These are phyloP conservation scores for Ips nitidus DNA, from an alignment of 1,140 invertebrate species.

Conservation along the genomic window DNA sequence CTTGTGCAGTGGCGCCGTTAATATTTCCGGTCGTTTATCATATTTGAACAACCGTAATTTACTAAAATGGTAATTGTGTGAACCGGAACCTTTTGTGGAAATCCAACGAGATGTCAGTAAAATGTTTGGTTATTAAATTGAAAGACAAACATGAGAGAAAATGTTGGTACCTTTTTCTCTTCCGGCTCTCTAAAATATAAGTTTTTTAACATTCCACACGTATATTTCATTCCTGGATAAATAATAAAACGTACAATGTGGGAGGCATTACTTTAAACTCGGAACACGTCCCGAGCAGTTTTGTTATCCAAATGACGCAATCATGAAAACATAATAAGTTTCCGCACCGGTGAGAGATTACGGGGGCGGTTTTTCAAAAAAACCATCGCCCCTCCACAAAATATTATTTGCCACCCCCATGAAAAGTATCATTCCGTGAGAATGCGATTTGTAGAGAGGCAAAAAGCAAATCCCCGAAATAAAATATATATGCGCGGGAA, in stretches of 20 bases:
- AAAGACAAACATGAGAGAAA: too few relatives aligned
- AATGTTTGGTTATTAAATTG: too few relatives aligned
- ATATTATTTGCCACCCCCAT: neutral
- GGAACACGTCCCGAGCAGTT: constrained; percentile 21
- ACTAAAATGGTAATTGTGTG: too few relatives aligned
- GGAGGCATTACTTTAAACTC: constrained; percentile 17
- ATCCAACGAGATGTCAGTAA: too few relatives aligned
- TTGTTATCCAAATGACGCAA: constrained; percentile 32
- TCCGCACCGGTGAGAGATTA: neutral
- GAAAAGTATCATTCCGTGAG: too few relatives aligned
- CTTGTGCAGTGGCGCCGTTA: neutral
- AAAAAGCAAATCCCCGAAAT: too few relatives aligned
- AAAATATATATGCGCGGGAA: too few relatives aligned
- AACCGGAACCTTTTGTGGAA: too few relatives aligned
- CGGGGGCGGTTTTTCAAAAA: constrained; percentile 6
- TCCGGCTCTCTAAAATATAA: neutral
- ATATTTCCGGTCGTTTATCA: too few relatives aligned
- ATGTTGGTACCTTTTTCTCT: too few relatives aligned
- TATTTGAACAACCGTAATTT: too few relatives aligned
- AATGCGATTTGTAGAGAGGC: too few relatives aligned
- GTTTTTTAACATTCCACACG: neutral
- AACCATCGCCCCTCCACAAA: neutral
- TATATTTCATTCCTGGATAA: neutral
- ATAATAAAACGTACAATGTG: constrained; percentile 3
- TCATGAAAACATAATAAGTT: constrained; percentile 27